Conservation (phyloP, 1,140 invertebrate genomes). For the Euwallacea fornicatus region DNA sequence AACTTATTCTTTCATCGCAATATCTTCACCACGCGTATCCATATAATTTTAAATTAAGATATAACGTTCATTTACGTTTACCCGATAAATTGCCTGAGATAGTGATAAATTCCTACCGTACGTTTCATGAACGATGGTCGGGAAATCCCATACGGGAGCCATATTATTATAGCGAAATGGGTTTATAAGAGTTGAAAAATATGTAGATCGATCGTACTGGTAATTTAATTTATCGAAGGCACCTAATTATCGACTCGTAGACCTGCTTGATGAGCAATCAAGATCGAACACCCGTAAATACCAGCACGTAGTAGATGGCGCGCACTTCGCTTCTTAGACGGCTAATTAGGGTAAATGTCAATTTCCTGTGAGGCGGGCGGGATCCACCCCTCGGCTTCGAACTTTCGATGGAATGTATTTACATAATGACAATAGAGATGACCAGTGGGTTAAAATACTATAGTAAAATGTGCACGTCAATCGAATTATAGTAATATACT, state of each 20-base stretch:
- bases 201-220: background rate
- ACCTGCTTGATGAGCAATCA: constrained; percentile 10
- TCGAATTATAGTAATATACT: too few relatives aligned
- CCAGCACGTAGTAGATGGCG: constrained; percentile 8
- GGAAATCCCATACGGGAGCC: background rate
- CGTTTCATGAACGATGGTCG: background rate
- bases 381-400: constrained; percentile 13
- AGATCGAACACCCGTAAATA: constrained; percentile 10
- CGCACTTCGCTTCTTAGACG: constrained; percentile 1
- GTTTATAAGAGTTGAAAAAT: background rate
- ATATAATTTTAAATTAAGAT: too few relatives aligned
- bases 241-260: constrained; percentile 16
- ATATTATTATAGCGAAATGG: constrained; percentile 3
- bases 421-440: too few relatives aligned
- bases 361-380: constrained; percentile 26
- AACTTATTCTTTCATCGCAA: too few relatives aligned
- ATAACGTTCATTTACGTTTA: background rate
- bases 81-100: constrained; percentile 4
- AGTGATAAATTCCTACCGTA: background rate
- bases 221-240: constrained; percentile 11
- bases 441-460: too few relatives aligned
- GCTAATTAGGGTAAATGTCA: constrained; percentile 28
- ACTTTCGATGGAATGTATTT: background rate
- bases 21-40: too few relatives aligned
- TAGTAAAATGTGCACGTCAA: too few relatives aligned